These are phyloP conservation scores for Habroteleia sp. DNA, from an alignment of 2,888 invertebrate genomes.

Conservation along the genomic window DNA sequence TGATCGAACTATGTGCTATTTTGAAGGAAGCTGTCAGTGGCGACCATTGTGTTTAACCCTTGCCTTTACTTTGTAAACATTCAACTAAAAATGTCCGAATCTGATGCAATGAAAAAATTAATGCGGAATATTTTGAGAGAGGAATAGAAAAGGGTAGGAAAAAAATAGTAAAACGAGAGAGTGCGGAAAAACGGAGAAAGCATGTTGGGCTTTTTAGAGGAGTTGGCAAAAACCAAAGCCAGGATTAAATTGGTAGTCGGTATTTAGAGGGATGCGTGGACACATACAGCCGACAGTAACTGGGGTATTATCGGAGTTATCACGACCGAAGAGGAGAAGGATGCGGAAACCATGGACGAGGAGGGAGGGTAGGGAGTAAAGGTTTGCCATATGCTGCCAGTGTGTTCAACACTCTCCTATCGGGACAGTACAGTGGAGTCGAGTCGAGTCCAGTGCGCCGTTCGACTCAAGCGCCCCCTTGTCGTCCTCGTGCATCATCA, in stretches of 20 bases:
- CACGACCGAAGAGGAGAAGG: conserved; percentile 62
- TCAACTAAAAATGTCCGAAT: no score
- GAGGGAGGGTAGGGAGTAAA: conserved; percentile 55
- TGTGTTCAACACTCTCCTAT: conserved; percentile 76
- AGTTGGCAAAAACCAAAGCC: conserved; percentile 56
- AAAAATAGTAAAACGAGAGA: conserved; percentile 44
- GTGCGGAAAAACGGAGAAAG: conserved; percentile 44
- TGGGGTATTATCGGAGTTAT: conserved; percentile 75
- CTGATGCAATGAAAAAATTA: conserved; percentile 34
- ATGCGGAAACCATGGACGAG: conserved; percentile 16
- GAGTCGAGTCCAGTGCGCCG: conserved; percentile 36
- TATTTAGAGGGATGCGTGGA: conserved; percentile 70
- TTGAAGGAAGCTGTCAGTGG: no score
- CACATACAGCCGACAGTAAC: conserved; percentile 57
- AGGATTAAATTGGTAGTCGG: conserved; percentile 66
- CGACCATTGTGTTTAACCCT: no score
- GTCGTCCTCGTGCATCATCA: conserved; percentile 63
- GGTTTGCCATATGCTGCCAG: conserved; percentile 75
- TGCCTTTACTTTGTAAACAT: no score
- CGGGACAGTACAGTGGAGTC: conserved; percentile 72
- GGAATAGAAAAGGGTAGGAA: neutral
- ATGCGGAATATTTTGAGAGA: conserved; percentile 18
- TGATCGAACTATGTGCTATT: no score
- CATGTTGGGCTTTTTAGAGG: conserved; percentile 43
- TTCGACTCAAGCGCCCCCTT: conserved; percentile 47